Percentiles rank a stretch among this genome's conserved stretches.
Conservation (phyloP, 1,140 invertebrate genomes). For the Platorchestia sp. region DNA sequence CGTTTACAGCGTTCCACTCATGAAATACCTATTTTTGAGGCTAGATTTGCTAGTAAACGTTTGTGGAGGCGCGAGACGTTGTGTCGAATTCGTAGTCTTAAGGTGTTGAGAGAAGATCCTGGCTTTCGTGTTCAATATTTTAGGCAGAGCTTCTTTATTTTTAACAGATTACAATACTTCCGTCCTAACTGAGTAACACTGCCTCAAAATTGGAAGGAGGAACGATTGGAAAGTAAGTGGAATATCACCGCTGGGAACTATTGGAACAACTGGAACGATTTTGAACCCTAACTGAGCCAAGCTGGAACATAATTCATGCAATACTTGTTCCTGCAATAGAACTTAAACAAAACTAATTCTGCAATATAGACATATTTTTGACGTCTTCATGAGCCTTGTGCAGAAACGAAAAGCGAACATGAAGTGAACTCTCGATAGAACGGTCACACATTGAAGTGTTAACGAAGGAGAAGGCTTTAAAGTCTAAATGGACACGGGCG, state of each 20-base stretch:
- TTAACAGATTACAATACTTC: not conserved
- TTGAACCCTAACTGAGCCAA: no score
- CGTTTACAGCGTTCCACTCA: no score
- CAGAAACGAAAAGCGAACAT: not conserved
- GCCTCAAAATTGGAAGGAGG: not conserved
- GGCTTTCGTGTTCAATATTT: not conserved
- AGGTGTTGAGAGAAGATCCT: not conserved
- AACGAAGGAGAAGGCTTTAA: not conserved
- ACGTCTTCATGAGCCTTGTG: not conserved
- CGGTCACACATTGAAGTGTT: not conserved
- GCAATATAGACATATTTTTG: not conserved
- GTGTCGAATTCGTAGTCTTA: not conserved
- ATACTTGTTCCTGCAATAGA: not conserved
- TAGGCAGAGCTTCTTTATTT: not conserved
- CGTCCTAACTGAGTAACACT: not conserved
- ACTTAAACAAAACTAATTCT: not conserved
- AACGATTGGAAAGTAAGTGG: not conserved
- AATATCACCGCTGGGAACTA: not conserved
- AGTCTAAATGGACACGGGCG: not conserved
- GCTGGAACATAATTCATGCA: not conserved
- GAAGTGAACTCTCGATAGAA: not conserved
- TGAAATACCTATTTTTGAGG: no score
- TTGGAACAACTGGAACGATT: not conserved
- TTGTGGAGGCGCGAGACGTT: not conserved
- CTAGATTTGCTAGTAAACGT: no score